A percentile compares a stretch with the other conserved stretches of the same genome.
These are phyloP conservation scores for Silurus aristotelis DNA, from an alignment of 2,797 vertebrate species.

Conservation along the genomic window DNA sequence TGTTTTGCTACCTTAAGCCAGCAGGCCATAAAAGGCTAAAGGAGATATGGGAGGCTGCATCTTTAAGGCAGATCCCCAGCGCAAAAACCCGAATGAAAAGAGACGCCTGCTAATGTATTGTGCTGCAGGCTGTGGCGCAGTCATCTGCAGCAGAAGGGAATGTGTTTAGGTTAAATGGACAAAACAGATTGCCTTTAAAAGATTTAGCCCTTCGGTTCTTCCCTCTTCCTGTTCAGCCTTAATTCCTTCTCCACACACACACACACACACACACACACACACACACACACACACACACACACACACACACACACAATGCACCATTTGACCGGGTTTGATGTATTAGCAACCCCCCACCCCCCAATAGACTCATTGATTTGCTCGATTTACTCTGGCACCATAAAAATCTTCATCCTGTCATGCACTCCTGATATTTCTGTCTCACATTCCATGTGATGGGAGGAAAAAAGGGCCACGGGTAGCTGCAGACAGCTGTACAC, in stretches of 20 bases:
- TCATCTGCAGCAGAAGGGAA: conserved; percentile 52
- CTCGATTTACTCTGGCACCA: conserved; percentile 46
- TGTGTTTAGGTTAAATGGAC: conserved; percentile 60
- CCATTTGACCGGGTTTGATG: conserved; percentile 15
- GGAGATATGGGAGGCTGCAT: conserved; percentile 44
- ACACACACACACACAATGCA: conserved; percentile 24
- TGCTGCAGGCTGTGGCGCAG: conserved; percentile 16
- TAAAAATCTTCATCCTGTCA: conserved; percentile 35
- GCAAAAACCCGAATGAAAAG: conserved; percentile 28
- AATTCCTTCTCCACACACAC: conserved; percentile 43
- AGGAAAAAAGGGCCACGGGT: background rate
- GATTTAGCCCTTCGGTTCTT: conserved; percentile 44
- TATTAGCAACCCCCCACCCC: conserved; percentile 3
- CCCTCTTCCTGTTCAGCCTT: conserved; percentile 54
- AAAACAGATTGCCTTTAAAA: conserved; percentile 62
- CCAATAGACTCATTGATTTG: conserved; percentile 3
- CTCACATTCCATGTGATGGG: conserved; percentile 19
- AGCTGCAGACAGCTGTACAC: conserved; percentile 29
- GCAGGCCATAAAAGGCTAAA: conserved; percentile 56
- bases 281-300: conserved; percentile 25
- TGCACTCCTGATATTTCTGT: conserved; percentile 31
- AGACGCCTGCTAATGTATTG: conserved; percentile 42
- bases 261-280: conserved; percentile 33
- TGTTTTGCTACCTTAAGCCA: conserved; percentile 55
- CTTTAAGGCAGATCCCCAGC: conserved; percentile 47